A percentile compares a stretch with the other conserved stretches of the same genome.
These are phyloP conservation scores for Hydrophis major DNA, from an alignment of 2,797 vertebrate genomes.

Conservation along the genomic window DNA sequence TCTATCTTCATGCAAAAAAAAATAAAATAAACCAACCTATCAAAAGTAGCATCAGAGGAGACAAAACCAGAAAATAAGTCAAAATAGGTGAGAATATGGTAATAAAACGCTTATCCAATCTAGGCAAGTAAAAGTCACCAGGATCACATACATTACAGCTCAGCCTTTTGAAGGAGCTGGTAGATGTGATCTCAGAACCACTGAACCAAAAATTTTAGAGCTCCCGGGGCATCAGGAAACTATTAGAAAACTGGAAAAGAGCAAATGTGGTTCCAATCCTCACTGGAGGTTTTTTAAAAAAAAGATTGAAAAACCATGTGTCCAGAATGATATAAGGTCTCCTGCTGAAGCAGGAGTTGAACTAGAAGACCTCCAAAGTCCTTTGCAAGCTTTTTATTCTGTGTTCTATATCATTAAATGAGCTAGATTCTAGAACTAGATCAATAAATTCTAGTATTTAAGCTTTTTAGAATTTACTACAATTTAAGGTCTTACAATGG, in stretches of 20 bases:
- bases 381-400: neutral
- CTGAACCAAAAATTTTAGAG: neutral
- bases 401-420: neutral
- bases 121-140: neutral
- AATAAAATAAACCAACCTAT: neutral
- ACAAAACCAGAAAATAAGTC: neutral
- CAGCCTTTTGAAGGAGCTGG: neutral
- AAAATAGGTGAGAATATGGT: neutral
- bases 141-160: neutral
- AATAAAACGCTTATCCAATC: neutral
- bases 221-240: neutral
- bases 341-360: neutral
- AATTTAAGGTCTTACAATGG: neutral
- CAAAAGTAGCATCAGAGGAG: neutral
- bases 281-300: neutral
- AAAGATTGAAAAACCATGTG: neutral
- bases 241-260: neutral
- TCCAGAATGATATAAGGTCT: neutral
- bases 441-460: neutral
- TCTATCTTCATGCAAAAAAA: neutral
- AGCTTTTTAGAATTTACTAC: neutral
- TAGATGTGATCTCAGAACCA: neutral
- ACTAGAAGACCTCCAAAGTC: neutral
- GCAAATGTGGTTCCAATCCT: neutral
- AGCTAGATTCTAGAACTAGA: neutral